Percentiles rank a stretch among this genome's conserved stretches.
phyloP scores from a whole-genome alignment of 2,113 vertebrate species.

The Catagonus wagneri region DNA sequence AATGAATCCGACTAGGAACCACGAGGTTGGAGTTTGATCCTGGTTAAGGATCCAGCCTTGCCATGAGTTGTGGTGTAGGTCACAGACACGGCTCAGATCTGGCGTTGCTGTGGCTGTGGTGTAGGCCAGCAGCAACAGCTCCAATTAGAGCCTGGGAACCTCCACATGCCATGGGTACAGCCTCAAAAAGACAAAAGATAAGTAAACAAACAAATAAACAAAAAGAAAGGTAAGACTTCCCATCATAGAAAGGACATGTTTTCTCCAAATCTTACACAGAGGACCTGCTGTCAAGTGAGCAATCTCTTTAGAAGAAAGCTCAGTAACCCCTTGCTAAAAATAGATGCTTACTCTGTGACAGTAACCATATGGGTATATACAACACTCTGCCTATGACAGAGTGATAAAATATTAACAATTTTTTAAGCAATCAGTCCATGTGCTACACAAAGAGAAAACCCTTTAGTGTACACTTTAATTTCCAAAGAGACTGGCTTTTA shows the following conservation, averaged over 20 bases:
- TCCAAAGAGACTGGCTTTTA: constrained; percentile 34
- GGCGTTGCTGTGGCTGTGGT: too few species aligned
- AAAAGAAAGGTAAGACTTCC: not conserved
- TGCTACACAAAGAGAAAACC: not conserved
- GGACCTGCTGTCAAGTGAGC: not conserved
- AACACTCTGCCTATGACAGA: not conserved
- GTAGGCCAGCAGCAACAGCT: too few species aligned
- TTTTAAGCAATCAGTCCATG: not conserved
- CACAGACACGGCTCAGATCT: too few species aligned
- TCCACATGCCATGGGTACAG: too few species aligned
- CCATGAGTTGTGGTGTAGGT: too few species aligned
- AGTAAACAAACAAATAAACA: too few species aligned
- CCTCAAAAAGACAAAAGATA: too few species aligned
- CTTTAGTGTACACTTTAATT: not conserved
- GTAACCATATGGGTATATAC: not conserved
- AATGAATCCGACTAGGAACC: too few species aligned
- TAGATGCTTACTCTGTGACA: not conserved
- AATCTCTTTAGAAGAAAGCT: constrained; percentile 45
- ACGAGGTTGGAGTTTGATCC: too few species aligned
- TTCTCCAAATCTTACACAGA: not conserved
- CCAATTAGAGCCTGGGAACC: too few species aligned
- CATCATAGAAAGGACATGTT: not conserved
- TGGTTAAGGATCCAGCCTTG: too few species aligned
- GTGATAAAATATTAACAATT: not conserved
- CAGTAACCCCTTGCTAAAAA: not conserved